Evolutionary conservation across 2,113 vertebrate genomes (phyloP).

Genomic region (Mus musculus): GRCm39 chr1:160030001-160030500

Average conservation of each 20-base stretch:
- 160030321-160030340: not conserved
- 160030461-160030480: constrained; percentile 11
- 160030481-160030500: constrained; percentile 50
- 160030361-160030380: not conserved
- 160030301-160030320: not conserved
- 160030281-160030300: not conserved
- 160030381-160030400: not conserved
- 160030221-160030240: not conserved
- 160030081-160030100: not conserved
- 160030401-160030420: not conserved
- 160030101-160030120: not conserved
- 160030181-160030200: not conserved
- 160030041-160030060: not conserved
- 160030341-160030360: not conserved
- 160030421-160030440: not conserved
- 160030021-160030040: not conserved
- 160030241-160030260: not conserved
- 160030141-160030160: not conserved
- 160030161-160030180: not conserved
- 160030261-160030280: not conserved
- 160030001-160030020: not conserved
- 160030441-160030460: constrained; percentile 21
- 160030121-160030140: not conserved
- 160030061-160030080: not conserved
- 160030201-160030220: not conserved